A percentile compares a stretch with the other conserved stretches of the same genome.
Evolutionary conservation across 2,888 invertebrate genomes (phyloP).

Genomic region (Corbicula japonica): DNA sequence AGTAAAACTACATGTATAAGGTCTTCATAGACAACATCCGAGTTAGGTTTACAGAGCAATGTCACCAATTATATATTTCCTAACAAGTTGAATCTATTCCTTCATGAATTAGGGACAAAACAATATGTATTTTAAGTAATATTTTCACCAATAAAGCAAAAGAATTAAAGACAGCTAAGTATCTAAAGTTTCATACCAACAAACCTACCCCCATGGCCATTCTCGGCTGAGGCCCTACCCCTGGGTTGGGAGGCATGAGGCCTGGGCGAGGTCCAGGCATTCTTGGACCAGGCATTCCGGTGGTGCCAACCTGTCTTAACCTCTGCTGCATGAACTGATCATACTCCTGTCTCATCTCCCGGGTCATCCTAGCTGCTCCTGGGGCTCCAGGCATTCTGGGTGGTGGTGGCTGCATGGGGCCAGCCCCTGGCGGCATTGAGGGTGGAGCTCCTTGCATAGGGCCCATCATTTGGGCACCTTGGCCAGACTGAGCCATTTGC

Average conservation of each 20-base stretch:
- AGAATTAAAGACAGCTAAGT: too few relatives aligned
- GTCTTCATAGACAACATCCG: too few relatives aligned
- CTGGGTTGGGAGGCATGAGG: slow-evolving; percentile 84
- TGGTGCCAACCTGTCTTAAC: slow-evolving; percentile 73
- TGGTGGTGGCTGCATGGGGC: slow-evolving; percentile 61
- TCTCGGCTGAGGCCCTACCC: slow-evolving; percentile 83
- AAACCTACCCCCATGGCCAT: slow-evolving; percentile 74
- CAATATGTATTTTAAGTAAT: too few relatives aligned
- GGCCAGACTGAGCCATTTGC: slow-evolving; percentile 61
- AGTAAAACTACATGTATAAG: too few relatives aligned
- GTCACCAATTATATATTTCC: too few relatives aligned
- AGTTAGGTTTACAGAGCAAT: too few relatives aligned
- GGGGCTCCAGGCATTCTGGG: slow-evolving; percentile 63
- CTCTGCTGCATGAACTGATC: slow-evolving; percentile 85
- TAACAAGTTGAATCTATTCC: too few relatives aligned
- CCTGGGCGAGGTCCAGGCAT: slow-evolving; percentile 59
- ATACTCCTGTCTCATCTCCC: slow-evolving; percentile 83
- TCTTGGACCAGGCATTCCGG: slow-evolving; percentile 52
- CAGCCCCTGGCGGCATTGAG: slow-evolving; percentile 22
- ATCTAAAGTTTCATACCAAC: too few relatives aligned
- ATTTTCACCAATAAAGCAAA: too few relatives aligned
- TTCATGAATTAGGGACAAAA: too few relatives aligned
- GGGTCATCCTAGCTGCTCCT: slow-evolving; percentile 64
- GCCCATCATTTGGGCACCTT: slow-evolving; percentile 41
- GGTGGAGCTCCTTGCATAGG: slow-evolving; percentile 36